phyloP scores from a whole-genome alignment of 2,113 vertebrate species.

The Sapayoa aenigma region DNA sequence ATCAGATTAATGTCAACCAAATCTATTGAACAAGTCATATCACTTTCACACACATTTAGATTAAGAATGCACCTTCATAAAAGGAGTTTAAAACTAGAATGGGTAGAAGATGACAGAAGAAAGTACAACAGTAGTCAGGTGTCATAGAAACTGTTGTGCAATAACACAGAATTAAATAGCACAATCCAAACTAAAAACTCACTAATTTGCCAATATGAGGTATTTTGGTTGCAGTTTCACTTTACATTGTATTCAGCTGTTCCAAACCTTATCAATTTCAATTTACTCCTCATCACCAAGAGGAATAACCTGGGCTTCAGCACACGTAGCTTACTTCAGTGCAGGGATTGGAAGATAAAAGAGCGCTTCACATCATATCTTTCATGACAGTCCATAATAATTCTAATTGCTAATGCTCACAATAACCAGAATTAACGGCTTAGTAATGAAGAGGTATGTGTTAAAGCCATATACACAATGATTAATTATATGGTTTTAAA shows the following conservation, averaged over 20 bases:
- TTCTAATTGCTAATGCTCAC: neutral
- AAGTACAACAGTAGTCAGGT: neutral
- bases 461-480: neutral
- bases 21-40: neutral
- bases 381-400: neutral
- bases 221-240: neutral
- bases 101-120: rapidly evolving
- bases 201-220: neutral
- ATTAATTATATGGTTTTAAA: neutral
- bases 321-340: neutral
- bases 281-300: neutral
- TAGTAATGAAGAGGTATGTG: neutral
- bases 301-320: neutral
- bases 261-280: neutral
- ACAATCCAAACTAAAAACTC: neutral
- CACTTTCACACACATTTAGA: neutral
- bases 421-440: neutral
- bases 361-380: rapidly evolving
- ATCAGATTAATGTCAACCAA: neutral
- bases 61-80: neutral
- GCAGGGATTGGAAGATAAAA: neutral
- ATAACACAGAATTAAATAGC: neutral
- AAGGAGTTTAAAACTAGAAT: neutral
- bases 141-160: neutral
- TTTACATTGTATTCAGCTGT: neutral